phyloP scores from a whole-genome alignment of 2,113 vertebrate genomes.

The Engraulis encrasicolus region DNA sequence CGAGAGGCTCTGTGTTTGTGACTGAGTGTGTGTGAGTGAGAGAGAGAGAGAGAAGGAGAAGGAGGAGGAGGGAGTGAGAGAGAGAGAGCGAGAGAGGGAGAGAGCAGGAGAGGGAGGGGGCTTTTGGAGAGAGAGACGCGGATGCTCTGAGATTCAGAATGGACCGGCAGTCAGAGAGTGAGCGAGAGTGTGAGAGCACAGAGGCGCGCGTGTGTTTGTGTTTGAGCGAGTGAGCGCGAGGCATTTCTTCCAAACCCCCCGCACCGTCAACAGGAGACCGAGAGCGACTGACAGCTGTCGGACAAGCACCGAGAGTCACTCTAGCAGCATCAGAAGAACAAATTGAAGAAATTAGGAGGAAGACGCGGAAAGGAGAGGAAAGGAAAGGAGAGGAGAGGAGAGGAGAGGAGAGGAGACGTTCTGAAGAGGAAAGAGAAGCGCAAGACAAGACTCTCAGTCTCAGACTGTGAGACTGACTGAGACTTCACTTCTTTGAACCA shows the following conservation, averaged over 20 bases:
- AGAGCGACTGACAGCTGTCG: constrained; percentile 38
- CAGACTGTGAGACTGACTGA: too few relatives aligned
- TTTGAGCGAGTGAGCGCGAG: constrained; percentile 43
- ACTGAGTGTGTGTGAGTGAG: constrained; percentile 52
- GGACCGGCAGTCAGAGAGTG: constrained; percentile 63
- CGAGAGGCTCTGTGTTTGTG: too few relatives aligned
- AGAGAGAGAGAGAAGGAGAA: constrained; percentile 56
- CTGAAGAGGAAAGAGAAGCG: not conserved
- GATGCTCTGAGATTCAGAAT: constrained; percentile 66
- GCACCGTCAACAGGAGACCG: constrained; percentile 65
- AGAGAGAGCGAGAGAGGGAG: constrained; percentile 42
- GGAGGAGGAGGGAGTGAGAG: constrained; percentile 48
- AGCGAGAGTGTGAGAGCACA: constrained; percentile 52
- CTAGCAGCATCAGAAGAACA: constrained; percentile 28
- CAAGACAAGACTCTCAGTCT: not conserved
- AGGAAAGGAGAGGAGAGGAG: too few relatives aligned
- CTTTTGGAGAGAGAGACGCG: constrained; percentile 51
- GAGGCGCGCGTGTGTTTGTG: constrained; percentile 53
- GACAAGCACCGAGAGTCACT: constrained; percentile 39
- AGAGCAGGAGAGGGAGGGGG: constrained; percentile 32
- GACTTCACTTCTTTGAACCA: too few relatives aligned
- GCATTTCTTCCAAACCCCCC: not conserved
- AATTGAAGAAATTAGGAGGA: constrained; percentile 38
- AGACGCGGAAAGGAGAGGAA: constrained; percentile 50
- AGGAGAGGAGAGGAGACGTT: constrained; percentile 27